Evolutionary conservation across 2,113 vertebrate genomes (phyloP), one percentile per base, ranked within the genome.

Genomic region (Porphyrio hochstetteri): DNA sequence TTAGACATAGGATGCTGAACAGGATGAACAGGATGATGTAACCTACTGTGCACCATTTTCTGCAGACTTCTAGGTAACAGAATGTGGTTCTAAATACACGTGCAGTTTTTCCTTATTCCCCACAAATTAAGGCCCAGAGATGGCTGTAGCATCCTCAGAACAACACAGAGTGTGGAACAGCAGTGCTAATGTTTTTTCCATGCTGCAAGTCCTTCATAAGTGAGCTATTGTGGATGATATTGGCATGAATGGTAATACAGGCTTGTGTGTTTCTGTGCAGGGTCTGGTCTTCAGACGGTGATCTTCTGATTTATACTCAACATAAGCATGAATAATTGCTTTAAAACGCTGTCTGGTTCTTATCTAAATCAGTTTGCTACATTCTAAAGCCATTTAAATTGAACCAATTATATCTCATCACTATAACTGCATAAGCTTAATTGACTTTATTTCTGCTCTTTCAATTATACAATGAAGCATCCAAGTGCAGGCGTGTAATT

Each of bases 341-440:
- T 97, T 93, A 87, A 96, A 95, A 93, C 78, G 92, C 65, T 94
- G 77, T 67, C 89, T 95, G 93, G 61, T 88, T 88, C 82, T 96
- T 94, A 96, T 92, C 82, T 84, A 82, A 48, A 71, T 72, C 79
- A 33, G 29, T 77, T 91, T 95, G 61, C 65, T 91, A 57, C 40
- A 79, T 71, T 96, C 88, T 72, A 94, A 92, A 90, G 82, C n/a
- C 84, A 93, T 40, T 91, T 91, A 90, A 95, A 82, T 65, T 11
- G 75, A 94, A 91, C 13, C 48, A 93, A 82, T 94, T 92, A 69
- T 24, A 86, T 82, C 36, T 91, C 42, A 92, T 94, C 61, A 85
- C 55, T 68, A 4, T 48, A 93, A 90, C 33, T 63, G 46, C 48
- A 88, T 23, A 83, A 76, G 59, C 23, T 74, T 79, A 53, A 75